phyloP scores from a whole-genome alignment of 2,113 vertebrate species.

The Aptenodytes patagonicus region DNA sequence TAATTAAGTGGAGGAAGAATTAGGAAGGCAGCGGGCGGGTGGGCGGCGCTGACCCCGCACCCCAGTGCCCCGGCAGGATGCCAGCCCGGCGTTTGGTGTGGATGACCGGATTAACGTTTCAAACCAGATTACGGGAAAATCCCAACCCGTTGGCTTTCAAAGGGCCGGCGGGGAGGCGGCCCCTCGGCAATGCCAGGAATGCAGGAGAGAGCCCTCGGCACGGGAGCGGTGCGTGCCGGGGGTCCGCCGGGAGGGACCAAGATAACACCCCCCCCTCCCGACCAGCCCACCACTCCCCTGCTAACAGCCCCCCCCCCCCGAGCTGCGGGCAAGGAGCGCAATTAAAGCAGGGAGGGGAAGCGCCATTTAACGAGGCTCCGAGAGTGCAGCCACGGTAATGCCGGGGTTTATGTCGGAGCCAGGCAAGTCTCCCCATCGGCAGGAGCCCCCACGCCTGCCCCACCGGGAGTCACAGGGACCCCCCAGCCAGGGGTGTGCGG shows the following conservation, averaged over 20 bases:
- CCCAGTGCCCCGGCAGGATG: constrained; percentile 4
- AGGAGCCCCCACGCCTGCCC: background rate
- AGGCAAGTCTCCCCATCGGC: background rate
- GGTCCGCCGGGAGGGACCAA: background rate
- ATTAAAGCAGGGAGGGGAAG: background rate
- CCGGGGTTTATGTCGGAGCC: background rate
- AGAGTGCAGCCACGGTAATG: background rate
- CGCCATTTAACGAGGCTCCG: background rate
- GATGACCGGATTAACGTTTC: constrained; percentile 44
- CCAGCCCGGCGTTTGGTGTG: constrained; percentile 23
- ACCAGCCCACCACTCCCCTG: background rate
- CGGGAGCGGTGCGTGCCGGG: background rate
- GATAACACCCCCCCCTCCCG: background rate
- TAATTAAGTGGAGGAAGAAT: constrained; percentile 28
- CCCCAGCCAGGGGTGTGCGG: background rate
- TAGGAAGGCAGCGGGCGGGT: background rate
- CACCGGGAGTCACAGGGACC: background rate
- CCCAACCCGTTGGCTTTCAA: constrained; percentile 28
- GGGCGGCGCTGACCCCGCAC: background rate
- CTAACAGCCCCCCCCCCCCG: background rate
- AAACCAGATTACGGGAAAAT: constrained; percentile 47
- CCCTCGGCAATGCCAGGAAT: constrained; percentile 63
- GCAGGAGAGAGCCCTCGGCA: background rate
- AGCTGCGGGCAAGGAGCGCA: background rate
- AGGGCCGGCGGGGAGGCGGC: background rate